Conservation (phyloP, 2,888 invertebrate species). For the Synergus japonicus region DNA sequence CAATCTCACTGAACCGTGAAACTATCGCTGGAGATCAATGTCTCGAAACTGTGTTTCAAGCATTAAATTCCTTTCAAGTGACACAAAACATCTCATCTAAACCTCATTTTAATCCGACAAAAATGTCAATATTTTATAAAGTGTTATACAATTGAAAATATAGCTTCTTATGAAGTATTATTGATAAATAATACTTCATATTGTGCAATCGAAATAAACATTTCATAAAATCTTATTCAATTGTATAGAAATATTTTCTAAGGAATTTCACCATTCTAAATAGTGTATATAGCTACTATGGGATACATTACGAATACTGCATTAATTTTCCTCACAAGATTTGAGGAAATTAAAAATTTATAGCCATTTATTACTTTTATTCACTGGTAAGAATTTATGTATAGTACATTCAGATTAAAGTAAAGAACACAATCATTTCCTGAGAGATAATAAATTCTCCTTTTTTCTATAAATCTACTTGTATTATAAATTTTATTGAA, state of each 20-base stretch:
- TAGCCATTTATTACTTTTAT: slow-evolving; percentile 8
- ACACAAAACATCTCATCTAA: neutral
- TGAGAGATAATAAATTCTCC: neutral
- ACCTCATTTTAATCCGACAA: neutral
- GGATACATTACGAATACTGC: no score
- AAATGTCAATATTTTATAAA: neutral
- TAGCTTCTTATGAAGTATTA: no score
- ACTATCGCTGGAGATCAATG: slow-evolving; percentile 23
- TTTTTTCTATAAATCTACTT: no score
- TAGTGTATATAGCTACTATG: no score
- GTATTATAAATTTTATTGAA: no score
- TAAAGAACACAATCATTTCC: neutral
- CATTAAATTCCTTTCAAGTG: slow-evolving; percentile 9
- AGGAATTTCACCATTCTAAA: neutral
- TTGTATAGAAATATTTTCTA: neutral
- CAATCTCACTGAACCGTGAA: slow-evolving; percentile 21
- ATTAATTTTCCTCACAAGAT: neutral
- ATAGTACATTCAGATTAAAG: neutral
- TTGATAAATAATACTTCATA: no score
- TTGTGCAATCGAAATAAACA: no score
- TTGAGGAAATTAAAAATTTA: slow-evolving; percentile 26
- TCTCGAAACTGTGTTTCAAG: neutral
- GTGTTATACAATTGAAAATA: no score
- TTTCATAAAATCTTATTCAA: no score
- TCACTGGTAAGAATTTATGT: slow-evolving; percentile 3